A percentile compares a stretch with the other conserved stretches of the same genome.
Evolutionary conservation across 2,113 vertebrate genomes (phyloP).

Genomic region (Leuciscus idus): DNA sequence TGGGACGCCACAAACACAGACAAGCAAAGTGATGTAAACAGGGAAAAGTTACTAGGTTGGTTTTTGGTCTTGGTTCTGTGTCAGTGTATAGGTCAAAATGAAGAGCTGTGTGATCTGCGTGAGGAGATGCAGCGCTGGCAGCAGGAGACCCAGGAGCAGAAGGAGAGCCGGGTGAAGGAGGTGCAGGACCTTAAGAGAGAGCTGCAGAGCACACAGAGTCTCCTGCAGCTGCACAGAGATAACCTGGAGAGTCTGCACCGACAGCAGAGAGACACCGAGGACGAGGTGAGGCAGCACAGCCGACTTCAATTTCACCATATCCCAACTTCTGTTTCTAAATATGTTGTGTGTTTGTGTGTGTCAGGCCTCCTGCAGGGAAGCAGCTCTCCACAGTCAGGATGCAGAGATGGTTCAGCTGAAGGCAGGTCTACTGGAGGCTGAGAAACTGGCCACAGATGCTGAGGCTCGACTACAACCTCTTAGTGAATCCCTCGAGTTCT

Average conservation of each 20-base stretch:
- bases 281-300: slow-evolving; percentile 69
- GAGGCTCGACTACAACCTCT: slow-evolving; percentile 67
- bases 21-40: too few species aligned
- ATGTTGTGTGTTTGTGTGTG: slow-evolving; percentile 31
- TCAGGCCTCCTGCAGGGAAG: slow-evolving; percentile 72
- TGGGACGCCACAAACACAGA: too few species aligned
- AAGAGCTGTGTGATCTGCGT: slow-evolving; percentile 48
- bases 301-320: neutral
- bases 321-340: neutral
- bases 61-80: neutral
- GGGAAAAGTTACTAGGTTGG: too few species aligned
- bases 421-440: slow-evolving; percentile 64
- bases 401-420: slow-evolving; percentile 57
- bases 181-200: slow-evolving; percentile 63
- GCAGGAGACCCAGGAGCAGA: slow-evolving; percentile 63
- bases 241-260: slow-evolving; percentile 65
- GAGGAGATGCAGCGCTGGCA: slow-evolving; percentile 50
- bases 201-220: slow-evolving; percentile 61
- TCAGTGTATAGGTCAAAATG: slow-evolving; percentile 54
- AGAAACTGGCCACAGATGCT: slow-evolving; percentile 61
- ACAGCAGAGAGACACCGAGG: slow-evolving; percentile 64
- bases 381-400: slow-evolving; percentile 64
- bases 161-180: slow-evolving; percentile 64
- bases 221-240: slow-evolving; percentile 67
- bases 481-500: slow-evolving; percentile 70